These are phyloP conservation scores for Abramis brama DNA, from an alignment of 2,113 vertebrate genomes.

Conservation along the genomic window DNA sequence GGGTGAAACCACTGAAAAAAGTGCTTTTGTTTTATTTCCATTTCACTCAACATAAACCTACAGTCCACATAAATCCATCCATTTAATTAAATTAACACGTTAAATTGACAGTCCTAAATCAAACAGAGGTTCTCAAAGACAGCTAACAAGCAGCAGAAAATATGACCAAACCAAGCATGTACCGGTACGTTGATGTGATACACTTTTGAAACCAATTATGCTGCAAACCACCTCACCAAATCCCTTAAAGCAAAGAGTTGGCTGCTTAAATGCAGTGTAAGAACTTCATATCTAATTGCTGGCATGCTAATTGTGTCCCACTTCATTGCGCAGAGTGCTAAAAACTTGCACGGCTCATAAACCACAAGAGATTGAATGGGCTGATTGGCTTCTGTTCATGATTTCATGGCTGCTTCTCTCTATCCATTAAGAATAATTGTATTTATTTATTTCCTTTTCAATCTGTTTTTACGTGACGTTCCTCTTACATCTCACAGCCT, in stretches of 20 bases:
- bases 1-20: background rate
- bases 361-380: conserved; percentile 51
- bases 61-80: conserved; percentile 1
- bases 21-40: background rate
- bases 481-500: background rate
- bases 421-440: conserved; percentile 31
- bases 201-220: background rate
- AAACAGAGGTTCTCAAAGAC: background rate
- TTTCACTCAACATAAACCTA: background rate
- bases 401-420: conserved; percentile 12
- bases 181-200: background rate
- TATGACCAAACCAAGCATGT: background rate
- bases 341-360: conserved; percentile 49
- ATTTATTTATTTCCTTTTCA: conserved; percentile 7
- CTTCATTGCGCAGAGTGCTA: conserved; percentile 34
- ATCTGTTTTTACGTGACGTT: conserved; percentile 28
- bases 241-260: conserved; percentile 33
- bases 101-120: conserved; percentile 5
- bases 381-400: conserved; percentile 41
- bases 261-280: conserved; percentile 21
- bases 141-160: conserved; percentile 17
- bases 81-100: background rate
- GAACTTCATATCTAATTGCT: conserved; percentile 47
- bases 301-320: conserved; percentile 38
- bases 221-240: conserved; percentile 6